These are phyloP conservation scores for Petrosia ficiformis DNA, from an alignment of 37 sponge, comb jelly and placozoan species.

Conservation along the genomic window DNA sequence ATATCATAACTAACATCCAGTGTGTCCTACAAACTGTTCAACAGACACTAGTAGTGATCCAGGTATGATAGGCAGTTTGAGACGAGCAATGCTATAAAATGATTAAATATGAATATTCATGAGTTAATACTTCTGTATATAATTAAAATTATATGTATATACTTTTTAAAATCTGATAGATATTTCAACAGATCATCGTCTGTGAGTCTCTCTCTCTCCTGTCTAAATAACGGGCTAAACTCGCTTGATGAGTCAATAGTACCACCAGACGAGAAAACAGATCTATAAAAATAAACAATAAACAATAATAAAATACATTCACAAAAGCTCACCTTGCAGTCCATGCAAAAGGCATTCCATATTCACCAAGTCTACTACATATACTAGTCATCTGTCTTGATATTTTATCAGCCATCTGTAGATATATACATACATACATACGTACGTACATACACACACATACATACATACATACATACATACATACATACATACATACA, in stretches of 20 bases:
- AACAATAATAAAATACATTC: too few species aligned
- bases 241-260: conserved; percentile 63
- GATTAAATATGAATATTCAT: neutral
- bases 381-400: conserved; percentile 50
- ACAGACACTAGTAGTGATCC: conserved; percentile 44
- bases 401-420: conserved; percentile 72
- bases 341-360: conserved; percentile 94
- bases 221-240: conserved; percentile 74
- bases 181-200: conserved; percentile 81
- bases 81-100: conserved; percentile 40
- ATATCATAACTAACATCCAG: neutral
- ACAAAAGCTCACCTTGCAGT: conserved; percentile 84
- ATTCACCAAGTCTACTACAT: conserved; percentile 68
- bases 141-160: neutral
- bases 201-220: conserved; percentile 81
- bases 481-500: too few species aligned
- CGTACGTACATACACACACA: too few species aligned
- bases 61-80: conserved; percentile 71
- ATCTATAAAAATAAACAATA: too few species aligned
- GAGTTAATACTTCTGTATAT: too few species aligned
- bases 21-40: neutral
- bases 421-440: too few species aligned
- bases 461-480: too few species aligned
- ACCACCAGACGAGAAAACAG: conserved; percentile 49
- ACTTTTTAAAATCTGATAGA: conserved; percentile 66